Evolutionary conservation across 2,888 invertebrate species (phyloP).

Genomic region (Synergus laeviventris): DNA sequence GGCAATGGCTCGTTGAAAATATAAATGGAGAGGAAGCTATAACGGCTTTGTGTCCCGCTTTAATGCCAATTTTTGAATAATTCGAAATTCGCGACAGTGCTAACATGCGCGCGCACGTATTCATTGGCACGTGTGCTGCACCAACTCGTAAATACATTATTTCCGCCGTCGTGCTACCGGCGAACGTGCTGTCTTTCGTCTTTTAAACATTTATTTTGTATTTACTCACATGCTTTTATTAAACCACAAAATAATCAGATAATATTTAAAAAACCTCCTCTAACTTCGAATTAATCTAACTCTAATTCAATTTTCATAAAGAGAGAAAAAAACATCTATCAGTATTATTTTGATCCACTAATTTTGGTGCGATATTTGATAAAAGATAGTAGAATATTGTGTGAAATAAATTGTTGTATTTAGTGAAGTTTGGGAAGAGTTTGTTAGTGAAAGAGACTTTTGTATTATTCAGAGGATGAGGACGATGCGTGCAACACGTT

Average conservation of each 20-base stretch:
- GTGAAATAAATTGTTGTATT: conserved; percentile 3
- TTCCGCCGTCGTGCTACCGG: conserved; percentile 35
- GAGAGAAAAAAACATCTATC: too few relatives aligned
- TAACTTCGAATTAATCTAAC: not conserved
- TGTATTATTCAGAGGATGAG: conserved; percentile 70
- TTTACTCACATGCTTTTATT: not conserved
- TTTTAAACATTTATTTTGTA: not conserved
- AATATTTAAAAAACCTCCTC: not conserved
- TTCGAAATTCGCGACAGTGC: conserved; percentile 52
- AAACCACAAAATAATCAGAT: not conserved
- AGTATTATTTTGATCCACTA: too few relatives aligned
- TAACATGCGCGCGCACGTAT: conserved; percentile 61
- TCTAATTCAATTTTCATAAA: not conserved
- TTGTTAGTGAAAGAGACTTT: conserved; percentile 47
- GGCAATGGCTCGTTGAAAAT: conserved; percentile 55
- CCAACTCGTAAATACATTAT: conserved; percentile 35
- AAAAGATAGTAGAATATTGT: not conserved
- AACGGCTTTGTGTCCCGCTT: conserved; percentile 60
- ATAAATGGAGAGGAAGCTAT: conserved; percentile 61
- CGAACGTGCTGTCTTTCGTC: conserved; percentile 15
- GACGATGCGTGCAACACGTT: conserved; percentile 69
- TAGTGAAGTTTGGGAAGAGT: conserved; percentile 10
- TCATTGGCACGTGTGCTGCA: conserved; percentile 48
- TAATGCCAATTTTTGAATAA: conserved; percentile 63
- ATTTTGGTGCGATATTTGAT: not conserved